A percentile compares a stretch with the other conserved stretches of the same genome.
These are phyloP conservation scores for Zaprionus lineosus DNA, from an alignment of 2,888 invertebrate genomes.

Conservation along the genomic window DNA sequence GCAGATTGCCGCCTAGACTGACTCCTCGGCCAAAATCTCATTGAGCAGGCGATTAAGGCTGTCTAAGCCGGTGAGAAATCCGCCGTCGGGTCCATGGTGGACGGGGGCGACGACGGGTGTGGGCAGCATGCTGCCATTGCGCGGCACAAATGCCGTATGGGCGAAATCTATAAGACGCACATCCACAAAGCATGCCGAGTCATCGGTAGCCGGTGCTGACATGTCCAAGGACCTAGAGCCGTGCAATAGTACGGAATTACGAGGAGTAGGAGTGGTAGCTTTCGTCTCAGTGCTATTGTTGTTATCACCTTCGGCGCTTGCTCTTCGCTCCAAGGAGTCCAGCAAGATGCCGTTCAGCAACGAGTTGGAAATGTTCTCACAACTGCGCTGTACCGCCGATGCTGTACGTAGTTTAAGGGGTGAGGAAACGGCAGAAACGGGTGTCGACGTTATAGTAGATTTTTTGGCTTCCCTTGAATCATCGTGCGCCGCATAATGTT, in stretches of 20 bases:
- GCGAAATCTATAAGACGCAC: constrained; percentile 98
- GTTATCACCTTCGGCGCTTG: constrained; percentile 44
- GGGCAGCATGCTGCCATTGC: constrained; percentile 80
- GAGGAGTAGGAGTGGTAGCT: constrained; percentile 10
- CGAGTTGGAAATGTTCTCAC: constrained; percentile 67
- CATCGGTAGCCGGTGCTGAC: constrained; percentile 74
- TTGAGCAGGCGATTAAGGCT: constrained; percentile 91
- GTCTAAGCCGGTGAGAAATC: constrained; percentile 94
- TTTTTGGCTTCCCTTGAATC: constrained; percentile 77
- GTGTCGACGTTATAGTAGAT: constrained; percentile 68
- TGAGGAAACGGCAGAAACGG: constrained; percentile 63
- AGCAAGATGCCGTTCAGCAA: constrained; percentile 64
- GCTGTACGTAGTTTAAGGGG: constrained; percentile 47
- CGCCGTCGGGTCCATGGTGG: constrained; percentile 93
- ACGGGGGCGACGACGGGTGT: constrained; percentile 81
- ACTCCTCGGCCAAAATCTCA: constrained; percentile 87
- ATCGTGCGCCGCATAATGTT: constrained; percentile 80
- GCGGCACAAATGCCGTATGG: constrained; percentile 92
- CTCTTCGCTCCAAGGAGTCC: constrained; percentile 57
- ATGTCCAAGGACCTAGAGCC: constrained; percentile 80
- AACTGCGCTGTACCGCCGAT: constrained; percentile 45
- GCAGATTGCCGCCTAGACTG: constrained; percentile 29
- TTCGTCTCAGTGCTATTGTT: constrained; percentile 53
- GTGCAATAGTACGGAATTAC: constrained; percentile 69
- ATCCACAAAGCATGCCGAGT: constrained; percentile 86